These are phyloP conservation scores for Myotis pilosus DNA, from an alignment of 2,797 vertebrate species.

Conservation along the genomic window DNA sequence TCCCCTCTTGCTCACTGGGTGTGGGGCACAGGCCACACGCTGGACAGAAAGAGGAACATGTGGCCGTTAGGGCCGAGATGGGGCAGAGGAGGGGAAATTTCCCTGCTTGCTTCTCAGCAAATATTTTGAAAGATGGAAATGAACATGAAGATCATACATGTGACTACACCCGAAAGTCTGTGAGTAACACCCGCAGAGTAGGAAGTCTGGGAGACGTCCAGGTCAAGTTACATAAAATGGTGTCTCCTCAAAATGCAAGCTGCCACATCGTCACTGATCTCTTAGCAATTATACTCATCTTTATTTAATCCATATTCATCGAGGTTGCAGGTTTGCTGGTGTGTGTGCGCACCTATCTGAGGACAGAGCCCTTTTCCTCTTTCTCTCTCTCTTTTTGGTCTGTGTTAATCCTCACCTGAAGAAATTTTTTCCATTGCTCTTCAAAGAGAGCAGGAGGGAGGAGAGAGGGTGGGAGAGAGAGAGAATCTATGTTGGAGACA, in stretches of 20 bases:
- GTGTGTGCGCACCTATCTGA: neutral
- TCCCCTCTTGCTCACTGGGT: neutral
- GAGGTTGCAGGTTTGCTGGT: neutral
- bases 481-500: no score
- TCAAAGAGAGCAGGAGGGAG: no score
- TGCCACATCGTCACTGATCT: neutral
- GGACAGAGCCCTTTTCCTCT: neutral
- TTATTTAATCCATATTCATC: neutral
- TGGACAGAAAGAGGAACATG: slow-evolving; percentile 56
- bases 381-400: no score
- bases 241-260: neutral
- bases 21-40: neutral
- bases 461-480: no score
- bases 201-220: neutral
- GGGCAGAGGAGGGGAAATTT: slow-evolving; percentile 42
- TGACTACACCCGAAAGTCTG: neutral
- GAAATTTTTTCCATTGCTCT: no score
- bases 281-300: neutral
- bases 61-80: neutral
- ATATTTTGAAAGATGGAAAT: neutral
- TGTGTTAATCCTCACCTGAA: no score
- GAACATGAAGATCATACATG: neutral
- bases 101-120: neutral
- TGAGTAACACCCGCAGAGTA: neutral
- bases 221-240: neutral